Evolutionary conservation across 2,888 invertebrate species (phyloP), one percentile per base, ranked within the genome.

Genomic region (Cantharis rustica): DNA sequence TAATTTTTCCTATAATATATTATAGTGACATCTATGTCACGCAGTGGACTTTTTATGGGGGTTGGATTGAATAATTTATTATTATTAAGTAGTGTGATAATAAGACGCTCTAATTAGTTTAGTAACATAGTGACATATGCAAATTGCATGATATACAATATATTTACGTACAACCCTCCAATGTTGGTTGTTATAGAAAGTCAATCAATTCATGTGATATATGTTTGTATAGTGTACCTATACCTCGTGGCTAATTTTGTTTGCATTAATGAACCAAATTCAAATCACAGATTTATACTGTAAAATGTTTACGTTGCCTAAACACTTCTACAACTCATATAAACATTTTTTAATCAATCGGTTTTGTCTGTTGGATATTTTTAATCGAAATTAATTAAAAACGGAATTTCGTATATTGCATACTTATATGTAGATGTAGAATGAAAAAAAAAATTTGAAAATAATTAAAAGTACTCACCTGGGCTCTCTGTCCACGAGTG

Each of bases 401-500:
- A n/a, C 2, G 3, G 4, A n/a, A 11, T 47, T 47, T 47, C 20
- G 20, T 7, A 5, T 20, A 4, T 20, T 1, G 20, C 5, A 20
- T 20, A n/a, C n/a, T n/a, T n/a, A n/a, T n/a, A n/a, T n/a, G n/a
- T 20, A 5, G 20, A 20, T 5, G 5, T 5, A 5, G 20, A 4
- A 20, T 20, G 7, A 20, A 20, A 20, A 23, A 20, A 20, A 20
- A 5, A 20, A 5, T 20, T 13, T 47, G 0, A 16, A 10, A 63
- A 62, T 62, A 62, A 78, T 47, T 63, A 13, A 72, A 72, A 62
- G 15, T 17, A 80, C 82, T 78, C 74, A 85, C 84, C 83, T 83
- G 83, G 64, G 81, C 77, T 47, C 81, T 80, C 13, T 82, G 80
- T 64, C 79, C 81, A 23, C 83, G 74, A 68, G 80, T 83, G 17